Evolutionary conservation across 2,888 invertebrate species (phyloP).

Genomic region (Hesperia comma): DNA sequence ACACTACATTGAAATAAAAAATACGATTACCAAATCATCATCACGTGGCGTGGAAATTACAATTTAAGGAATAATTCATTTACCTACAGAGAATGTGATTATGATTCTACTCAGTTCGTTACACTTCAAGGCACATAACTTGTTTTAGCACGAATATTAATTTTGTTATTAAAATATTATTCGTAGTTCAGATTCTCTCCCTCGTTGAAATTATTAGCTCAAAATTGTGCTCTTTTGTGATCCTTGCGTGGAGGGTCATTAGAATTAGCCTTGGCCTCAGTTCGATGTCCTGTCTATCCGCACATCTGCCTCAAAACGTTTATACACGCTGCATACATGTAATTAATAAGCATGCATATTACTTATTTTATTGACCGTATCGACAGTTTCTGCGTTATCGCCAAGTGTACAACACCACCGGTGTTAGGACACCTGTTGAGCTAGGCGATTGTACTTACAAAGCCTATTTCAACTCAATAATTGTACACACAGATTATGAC

Average conservation of each 20-base stretch:
- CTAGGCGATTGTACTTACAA: background rate
- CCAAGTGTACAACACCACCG: background rate
- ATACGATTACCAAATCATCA: background rate
- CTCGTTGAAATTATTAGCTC: too few species aligned
- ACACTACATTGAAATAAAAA: background rate
- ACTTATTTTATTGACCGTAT: constrained; percentile 25
- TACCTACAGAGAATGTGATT: background rate
- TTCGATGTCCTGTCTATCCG: constrained; percentile 30
- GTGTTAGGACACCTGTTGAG: constrained; percentile 25
- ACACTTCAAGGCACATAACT: constrained; percentile 15
- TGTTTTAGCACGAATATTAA: constrained; percentile 7
- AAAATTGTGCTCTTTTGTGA: constrained; percentile 1
- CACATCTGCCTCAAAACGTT: constrained; percentile 27
- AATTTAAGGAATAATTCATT: constrained; percentile 2
- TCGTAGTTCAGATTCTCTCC: background rate
- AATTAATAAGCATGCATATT: constrained; percentile 19
- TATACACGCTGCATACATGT: constrained; percentile 20
- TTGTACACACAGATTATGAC: background rate
- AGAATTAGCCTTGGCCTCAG: constrained; percentile 25
- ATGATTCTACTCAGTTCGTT: constrained; percentile 2
- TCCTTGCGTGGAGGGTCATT: constrained; percentile 23
- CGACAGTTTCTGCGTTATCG: background rate
- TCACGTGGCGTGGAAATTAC: constrained; percentile 4
- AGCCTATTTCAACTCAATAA: background rate
- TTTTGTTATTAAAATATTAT: constrained; percentile 1